These are phyloP conservation scores for Eubucco bourcierii DNA, from an alignment of 2,113 vertebrate species.

Conservation along the genomic window DNA sequence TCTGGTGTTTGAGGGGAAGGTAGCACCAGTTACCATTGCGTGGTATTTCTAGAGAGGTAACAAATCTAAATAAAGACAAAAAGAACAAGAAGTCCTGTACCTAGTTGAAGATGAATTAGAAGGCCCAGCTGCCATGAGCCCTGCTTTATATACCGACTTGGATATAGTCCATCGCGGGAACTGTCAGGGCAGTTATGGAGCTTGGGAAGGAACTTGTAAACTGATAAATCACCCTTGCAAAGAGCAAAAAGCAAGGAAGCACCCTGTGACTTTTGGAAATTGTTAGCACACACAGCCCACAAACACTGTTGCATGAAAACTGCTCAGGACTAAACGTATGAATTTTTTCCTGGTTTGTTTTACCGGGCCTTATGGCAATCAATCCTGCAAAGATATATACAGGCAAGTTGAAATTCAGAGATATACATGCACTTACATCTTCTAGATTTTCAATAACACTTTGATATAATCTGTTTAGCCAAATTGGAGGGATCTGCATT, in stretches of 20 bases:
- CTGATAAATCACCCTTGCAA: constrained; percentile 40
- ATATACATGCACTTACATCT: background rate
- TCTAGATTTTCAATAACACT: background rate
- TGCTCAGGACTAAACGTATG: background rate
- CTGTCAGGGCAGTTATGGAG: background rate
- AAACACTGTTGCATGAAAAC: background rate
- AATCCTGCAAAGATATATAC: background rate
- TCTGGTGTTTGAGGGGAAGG: background rate
- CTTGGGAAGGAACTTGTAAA: constrained; percentile 47
- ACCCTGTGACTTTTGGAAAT: constrained; percentile 29
- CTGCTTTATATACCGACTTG: constrained; percentile 17
- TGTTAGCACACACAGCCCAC: background rate
- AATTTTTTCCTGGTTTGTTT: background rate
- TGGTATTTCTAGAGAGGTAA: background rate
- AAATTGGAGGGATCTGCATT: background rate
- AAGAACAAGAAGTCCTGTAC: background rate
- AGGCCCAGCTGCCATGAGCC: background rate
- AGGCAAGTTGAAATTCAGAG: background rate
- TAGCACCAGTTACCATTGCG: background rate
- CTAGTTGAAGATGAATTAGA: constrained; percentile 1
- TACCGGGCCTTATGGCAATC: background rate
- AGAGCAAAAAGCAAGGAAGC: constrained; percentile 38
- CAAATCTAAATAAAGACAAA: constrained; percentile 21
- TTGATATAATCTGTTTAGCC: background rate
- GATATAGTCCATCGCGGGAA: constrained; percentile 21